A percentile compares a stretch with the other conserved stretches of the same genome.
Evolutionary conservation across 1,140 invertebrate species (phyloP).

Genomic region (Babylonia areolata): DNA sequence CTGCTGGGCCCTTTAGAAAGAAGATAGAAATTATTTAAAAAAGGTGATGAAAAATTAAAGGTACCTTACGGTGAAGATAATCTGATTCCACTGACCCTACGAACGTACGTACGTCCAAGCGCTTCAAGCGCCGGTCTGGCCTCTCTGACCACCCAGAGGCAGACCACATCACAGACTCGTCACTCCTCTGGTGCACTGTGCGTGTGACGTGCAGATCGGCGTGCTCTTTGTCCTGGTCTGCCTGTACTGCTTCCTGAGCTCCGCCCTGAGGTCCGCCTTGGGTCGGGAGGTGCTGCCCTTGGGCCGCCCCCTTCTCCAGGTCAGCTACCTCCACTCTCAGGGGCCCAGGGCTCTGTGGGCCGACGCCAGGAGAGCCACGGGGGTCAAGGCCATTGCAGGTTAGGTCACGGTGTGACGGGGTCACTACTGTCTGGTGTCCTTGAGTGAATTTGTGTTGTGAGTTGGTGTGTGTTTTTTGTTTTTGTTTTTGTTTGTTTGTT

Average conservation of each 20-base stretch:
- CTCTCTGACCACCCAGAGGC: no score
- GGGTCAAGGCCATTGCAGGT: constrained; percentile 64
- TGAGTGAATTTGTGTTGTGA: no score
- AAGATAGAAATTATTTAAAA: no score
- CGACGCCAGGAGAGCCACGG: constrained; percentile 53
- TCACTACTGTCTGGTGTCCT: no score
- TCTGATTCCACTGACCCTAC: no score
- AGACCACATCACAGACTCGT: no score
- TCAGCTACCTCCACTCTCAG: constrained; percentile 58
- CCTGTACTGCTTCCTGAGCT: constrained; percentile 60
- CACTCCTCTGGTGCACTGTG: no score
- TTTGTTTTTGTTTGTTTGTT: not conserved
- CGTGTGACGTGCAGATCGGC: constrained; percentile 26
- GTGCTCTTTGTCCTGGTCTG: constrained; percentile 57
- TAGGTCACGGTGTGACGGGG: not conserved
- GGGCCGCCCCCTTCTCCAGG: constrained; percentile 59
- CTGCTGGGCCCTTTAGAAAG: no score
- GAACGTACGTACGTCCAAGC: no score
- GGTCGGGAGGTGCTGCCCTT: constrained; percentile 57
- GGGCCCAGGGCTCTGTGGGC: constrained; percentile 55
- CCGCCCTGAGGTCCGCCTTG: constrained; percentile 46
- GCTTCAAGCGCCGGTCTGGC: no score
- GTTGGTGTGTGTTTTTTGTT: not conserved
- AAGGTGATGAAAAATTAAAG: no score
- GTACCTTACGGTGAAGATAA: no score